These are phyloP conservation scores for Chlorops oryzae DNA, from an alignment of 1,140 invertebrate genomes.

Conservation along the genomic window DNA sequence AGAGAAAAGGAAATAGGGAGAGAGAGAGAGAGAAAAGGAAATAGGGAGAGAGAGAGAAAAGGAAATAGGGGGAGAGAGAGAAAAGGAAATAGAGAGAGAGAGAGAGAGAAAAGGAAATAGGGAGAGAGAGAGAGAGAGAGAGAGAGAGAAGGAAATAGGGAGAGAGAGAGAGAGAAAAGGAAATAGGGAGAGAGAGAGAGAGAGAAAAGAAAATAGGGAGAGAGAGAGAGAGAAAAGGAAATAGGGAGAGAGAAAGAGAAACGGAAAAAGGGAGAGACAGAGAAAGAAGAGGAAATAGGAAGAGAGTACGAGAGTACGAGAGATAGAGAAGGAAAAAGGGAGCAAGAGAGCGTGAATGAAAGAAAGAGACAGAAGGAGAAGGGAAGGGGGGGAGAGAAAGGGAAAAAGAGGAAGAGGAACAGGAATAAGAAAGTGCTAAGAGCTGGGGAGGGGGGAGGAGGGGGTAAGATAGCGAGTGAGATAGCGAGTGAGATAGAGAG, in stretches of 20 bases:
- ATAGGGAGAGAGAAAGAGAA: neutral
- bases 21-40: neutral
- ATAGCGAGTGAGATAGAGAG: too few species aligned
- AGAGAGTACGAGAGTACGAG: neutral
- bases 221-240: neutral
- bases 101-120: neutral
- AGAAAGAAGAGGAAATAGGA: too few species aligned
- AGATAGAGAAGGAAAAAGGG: neutral
- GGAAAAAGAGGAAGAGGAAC: neutral
- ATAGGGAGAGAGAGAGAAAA: neutral
- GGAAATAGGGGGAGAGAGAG: neutral
- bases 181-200: neutral
- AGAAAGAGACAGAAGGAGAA: neutral
- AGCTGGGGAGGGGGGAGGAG: too few species aligned
- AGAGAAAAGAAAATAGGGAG: neutral
- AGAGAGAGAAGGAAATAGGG: neutral
- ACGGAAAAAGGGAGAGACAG: neutral
- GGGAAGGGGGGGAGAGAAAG: neutral
- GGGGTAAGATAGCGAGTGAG: too few species aligned
- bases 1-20: neutral
- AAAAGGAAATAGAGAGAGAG: neutral
- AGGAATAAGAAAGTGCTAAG: too few species aligned
- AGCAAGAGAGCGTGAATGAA: too few species aligned
- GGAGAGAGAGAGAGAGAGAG: constrained; percentile 3
- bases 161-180: neutral